Evolutionary conservation across 2,888 invertebrate genomes (phyloP).

Genomic region (Stenodera caucasica): DNA sequence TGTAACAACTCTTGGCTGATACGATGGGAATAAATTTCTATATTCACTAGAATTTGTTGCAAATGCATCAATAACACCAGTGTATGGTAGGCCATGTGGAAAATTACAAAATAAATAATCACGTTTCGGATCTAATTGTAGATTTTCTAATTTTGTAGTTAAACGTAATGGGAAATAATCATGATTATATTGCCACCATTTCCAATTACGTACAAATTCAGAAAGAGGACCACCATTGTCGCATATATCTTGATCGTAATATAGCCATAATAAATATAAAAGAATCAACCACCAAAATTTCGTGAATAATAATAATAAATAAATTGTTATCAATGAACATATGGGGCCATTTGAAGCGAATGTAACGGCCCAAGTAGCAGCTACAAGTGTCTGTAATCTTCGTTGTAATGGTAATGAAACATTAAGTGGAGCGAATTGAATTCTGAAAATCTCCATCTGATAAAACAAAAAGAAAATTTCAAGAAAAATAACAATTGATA

Average conservation of each 20-base stretch:
- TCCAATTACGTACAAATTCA: conserved; percentile 61
- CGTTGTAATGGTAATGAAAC: conserved; percentile 78
- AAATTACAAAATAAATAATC: conserved; percentile 88
- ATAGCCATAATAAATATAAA: conserved; percentile 67
- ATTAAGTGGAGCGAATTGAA: conserved; percentile 83
- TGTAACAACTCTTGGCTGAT: conserved; percentile 58
- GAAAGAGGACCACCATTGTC: conserved; percentile 58
- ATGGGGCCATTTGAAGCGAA: conserved; percentile 64
- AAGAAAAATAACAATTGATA: too few species aligned
- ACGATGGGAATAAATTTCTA: conserved; percentile 57
- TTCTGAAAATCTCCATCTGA: conserved; percentile 61
- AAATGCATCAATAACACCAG: conserved; percentile 79
- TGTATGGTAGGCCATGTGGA: conserved; percentile 84
- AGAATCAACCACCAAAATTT: conserved; percentile 60
- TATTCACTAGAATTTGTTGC: conserved; percentile 60
- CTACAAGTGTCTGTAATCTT: conserved; percentile 81
- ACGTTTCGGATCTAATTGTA: conserved; percentile 73
- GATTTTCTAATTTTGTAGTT: conserved; percentile 66
- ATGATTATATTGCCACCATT: conserved; percentile 72
- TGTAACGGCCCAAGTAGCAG: conserved; percentile 70
- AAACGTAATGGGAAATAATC: conserved; percentile 85
- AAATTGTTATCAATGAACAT: conserved; percentile 59
- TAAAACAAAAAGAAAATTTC: too few species aligned
- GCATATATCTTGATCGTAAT: conserved; percentile 62
- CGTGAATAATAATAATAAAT: conserved; percentile 65